These are phyloP conservation scores for Schizaphis graminum DNA, from an alignment of 2,888 invertebrate species.

Conservation along the genomic window DNA sequence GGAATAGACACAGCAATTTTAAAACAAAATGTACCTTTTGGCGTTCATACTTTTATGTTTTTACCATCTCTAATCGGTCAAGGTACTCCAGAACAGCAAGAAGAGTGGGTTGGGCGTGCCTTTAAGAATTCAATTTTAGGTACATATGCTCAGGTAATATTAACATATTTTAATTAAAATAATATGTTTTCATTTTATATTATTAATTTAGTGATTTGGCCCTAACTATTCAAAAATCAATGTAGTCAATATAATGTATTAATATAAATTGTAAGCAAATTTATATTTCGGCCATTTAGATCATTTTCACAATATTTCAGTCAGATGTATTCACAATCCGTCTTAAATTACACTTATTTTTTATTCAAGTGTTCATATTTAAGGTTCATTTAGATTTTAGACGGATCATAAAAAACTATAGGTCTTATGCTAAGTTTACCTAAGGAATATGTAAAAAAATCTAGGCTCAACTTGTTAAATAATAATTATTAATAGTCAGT, in stretches of 20 bases:
- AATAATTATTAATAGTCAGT: not conserved
- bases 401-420: not conserved
- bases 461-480: not conserved
- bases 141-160: constrained; percentile 88
- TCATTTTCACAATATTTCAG: not conserved
- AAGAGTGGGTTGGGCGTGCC: constrained; percentile 87
- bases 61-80: constrained; percentile 91
- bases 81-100: constrained; percentile 88
- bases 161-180: constrained; percentile 71
- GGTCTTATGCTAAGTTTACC: too few relatives aligned
- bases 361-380: not conserved
- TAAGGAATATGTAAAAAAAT: not conserved
- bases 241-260: not conserved
- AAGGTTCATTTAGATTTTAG: not conserved
- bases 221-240: not conserved
- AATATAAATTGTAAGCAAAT: not conserved
- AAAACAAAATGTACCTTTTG: constrained; percentile 81
- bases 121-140: constrained; percentile 89
- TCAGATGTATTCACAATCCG: not conserved
- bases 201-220: not conserved
- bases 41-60: constrained; percentile 93
- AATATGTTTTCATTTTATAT: not conserved
- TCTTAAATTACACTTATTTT: not conserved
- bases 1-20: constrained; percentile 75
- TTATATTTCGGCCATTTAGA: not conserved